Evolutionary conservation across 2,888 invertebrate genomes (phyloP).

Genomic region (Drosophila macrospina): DNA sequence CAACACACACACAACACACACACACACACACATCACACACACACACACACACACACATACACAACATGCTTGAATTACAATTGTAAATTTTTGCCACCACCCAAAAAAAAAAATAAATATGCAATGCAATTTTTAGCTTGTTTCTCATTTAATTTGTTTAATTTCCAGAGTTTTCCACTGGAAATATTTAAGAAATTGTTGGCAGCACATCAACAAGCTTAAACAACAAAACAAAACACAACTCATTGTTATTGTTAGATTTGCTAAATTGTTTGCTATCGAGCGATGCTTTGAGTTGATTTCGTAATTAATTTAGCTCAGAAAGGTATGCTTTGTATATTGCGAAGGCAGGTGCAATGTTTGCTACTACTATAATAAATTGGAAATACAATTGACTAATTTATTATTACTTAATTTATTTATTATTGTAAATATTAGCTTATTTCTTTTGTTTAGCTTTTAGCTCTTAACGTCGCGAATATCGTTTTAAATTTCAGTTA

Average conservation of each 20-base stretch:
- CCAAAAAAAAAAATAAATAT: slow-evolving; percentile 18
- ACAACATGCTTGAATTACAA: slow-evolving; percentile 31
- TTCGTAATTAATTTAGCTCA: background rate
- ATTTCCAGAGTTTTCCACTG: background rate
- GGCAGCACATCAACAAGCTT: background rate
- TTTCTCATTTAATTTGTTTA: slow-evolving; percentile 10
- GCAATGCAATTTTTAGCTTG: slow-evolving; percentile 24
- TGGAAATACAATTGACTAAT: no score
- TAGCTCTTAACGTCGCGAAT: no score
- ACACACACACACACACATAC: slow-evolving; percentile 1
- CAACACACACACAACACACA: slow-evolving; percentile 9
- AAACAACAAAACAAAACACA: background rate
- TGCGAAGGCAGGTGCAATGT: no score
- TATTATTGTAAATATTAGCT: no score
- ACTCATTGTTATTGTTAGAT: background rate
- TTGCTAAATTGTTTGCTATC: background rate
- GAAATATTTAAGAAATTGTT: background rate
- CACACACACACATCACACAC: background rate
- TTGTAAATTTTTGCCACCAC: slow-evolving; percentile 25
- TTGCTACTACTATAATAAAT: no score
- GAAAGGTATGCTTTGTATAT: background rate
- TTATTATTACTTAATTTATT: no score
- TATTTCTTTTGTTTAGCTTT: no score
- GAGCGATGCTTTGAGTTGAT: background rate
- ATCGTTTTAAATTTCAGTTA: no score